A percentile compares a stretch with the other conserved stretches of the same genome.
These are phyloP conservation scores for Drosophila lacteicornis DNA, from an alignment of 1,140 invertebrate genomes.

Conservation along the genomic window DNA sequence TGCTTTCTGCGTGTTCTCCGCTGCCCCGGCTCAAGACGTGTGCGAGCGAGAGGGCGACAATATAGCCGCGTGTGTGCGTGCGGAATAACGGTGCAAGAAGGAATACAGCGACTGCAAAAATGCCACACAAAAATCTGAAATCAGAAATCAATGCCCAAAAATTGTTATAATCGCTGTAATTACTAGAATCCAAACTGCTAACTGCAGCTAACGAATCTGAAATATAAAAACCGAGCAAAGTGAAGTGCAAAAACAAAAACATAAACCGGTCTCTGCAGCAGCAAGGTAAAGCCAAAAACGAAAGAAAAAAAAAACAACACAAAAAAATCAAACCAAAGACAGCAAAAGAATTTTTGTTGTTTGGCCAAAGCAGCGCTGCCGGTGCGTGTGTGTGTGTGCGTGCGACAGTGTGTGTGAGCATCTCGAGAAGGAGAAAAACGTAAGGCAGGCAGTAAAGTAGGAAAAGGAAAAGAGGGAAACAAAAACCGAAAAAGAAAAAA, in stretches of 20 bases:
- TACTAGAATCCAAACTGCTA: conserved; percentile 28
- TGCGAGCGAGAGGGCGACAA: conserved; percentile 13
- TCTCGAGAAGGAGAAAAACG: conserved; percentile 41
- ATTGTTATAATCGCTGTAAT: conserved; percentile 10
- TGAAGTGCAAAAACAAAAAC: conserved; percentile 81
- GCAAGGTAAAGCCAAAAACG: conserved; percentile 50
- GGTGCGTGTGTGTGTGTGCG: conserved; percentile 35
- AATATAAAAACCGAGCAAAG: conserved; percentile 38
- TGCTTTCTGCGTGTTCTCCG: conserved; percentile 12
- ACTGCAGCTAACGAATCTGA: conserved; percentile 42
- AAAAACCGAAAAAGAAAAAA: conserved; percentile 44
- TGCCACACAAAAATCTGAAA: conserved; percentile 2
- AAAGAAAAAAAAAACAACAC: conserved; percentile 52
- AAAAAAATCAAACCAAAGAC: conserved; percentile 56
- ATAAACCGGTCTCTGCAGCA: conserved; percentile 67
- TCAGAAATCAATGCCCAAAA: conserved; percentile 1
- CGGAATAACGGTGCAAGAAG: conserved; percentile 41
- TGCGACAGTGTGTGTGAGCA: conserved; percentile 44
- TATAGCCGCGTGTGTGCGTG: conserved; percentile 6
- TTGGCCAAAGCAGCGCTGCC: conserved; percentile 47
- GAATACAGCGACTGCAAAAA: conserved; percentile 15
- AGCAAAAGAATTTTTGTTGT: conserved; percentile 79
- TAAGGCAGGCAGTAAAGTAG: conserved; percentile 68
- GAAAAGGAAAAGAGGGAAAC: conserved; percentile 44
- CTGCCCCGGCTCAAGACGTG: conserved; percentile 3